Base-by-base conservation (phyloP, 2,888 invertebrate genomes). In the Cryptophagus acutangulus region DNA sequence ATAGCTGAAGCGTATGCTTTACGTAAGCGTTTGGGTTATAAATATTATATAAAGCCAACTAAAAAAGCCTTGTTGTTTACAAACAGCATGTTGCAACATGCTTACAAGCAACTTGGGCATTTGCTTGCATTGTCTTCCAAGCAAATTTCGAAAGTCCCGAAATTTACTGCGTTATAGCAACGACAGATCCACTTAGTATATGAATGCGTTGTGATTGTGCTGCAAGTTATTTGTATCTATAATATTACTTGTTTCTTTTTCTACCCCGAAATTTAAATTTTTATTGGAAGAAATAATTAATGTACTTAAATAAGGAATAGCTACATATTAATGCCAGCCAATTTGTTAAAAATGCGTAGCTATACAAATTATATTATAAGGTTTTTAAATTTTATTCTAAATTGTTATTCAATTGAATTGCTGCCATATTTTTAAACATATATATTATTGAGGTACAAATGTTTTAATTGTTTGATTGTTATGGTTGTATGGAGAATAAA, bases 11-110 rank as follows among this genome's bases (percentile, higher is more conserved):
- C 66, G 36, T 59, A 57, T 48, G 75, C 75, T 1, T 57, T 70
- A 43, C 60, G 65, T 36, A 70, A 69, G 47, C 62, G 72, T 61
- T 62, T 74, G 44, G 77, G 76, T 14, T 48, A 72, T 5, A 75
- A 71, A 67, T 73, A 73, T 44, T 73, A 72, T 41, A 61, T 68
- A 30, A 61, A 66, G 39, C 69, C 72, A 3, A 70, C 71, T 0
- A 61, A 57, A 40, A 36, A 49, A 15, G 42, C 55, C 18, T 3
- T 26, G 12, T 26, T n/a, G 26, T 26, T 26, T 12, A 4, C 12
- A 3, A 26, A 26, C 3, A 26, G 12, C 3, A 26, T 26, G 3
- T 12, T 12, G 14, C 45, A 9, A 44, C 33, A 28, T 34, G 3
- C 18, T 26, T 8, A 18, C 18, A 17, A 34, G 18, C 34, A 9